Evolutionary conservation across 2,888 invertebrate species (phyloP).

Genomic region (Megaustenia siamemsis): DNA sequence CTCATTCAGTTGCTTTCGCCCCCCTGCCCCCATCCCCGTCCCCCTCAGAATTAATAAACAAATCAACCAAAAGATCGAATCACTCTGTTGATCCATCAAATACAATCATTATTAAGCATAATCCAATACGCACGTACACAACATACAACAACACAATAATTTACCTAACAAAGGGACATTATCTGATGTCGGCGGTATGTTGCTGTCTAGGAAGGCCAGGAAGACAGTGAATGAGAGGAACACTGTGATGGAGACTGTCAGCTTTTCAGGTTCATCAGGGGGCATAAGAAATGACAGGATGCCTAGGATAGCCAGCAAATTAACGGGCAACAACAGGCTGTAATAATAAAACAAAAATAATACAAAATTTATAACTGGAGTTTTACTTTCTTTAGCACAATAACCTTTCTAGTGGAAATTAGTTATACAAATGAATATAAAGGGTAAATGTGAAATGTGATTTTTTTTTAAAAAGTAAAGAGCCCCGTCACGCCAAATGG

Average conservation of each 20-base stretch:
- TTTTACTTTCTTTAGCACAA: too few relatives aligned
- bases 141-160: not conserved
- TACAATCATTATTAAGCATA: too few relatives aligned
- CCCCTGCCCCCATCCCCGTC: not conserved
- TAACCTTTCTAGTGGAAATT: too few relatives aligned
- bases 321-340: constrained; percentile 22
- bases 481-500: too few relatives aligned
- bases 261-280: constrained; percentile 25
- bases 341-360: not conserved
- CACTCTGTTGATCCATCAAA: too few relatives aligned
- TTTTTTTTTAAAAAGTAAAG: too few relatives aligned
- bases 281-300: constrained; percentile 1
- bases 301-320: not conserved
- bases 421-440: too few relatives aligned
- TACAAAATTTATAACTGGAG: too few relatives aligned
- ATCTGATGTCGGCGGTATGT: constrained; percentile 22
- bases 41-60: not conserved
- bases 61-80: too few relatives aligned
- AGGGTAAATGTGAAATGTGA: too few relatives aligned
- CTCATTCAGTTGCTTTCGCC: not conserved
- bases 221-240: constrained; percentile 35
- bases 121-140: too few relatives aligned
- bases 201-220: constrained; percentile 1
- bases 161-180: constrained; percentile 26
- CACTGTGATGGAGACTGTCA: constrained; percentile 13